A percentile compares a stretch with the other conserved stretches of the same genome.
Evolutionary conservation across 1,140 invertebrate genomes (phyloP).

Genomic region (Drosophila tani): DNA sequence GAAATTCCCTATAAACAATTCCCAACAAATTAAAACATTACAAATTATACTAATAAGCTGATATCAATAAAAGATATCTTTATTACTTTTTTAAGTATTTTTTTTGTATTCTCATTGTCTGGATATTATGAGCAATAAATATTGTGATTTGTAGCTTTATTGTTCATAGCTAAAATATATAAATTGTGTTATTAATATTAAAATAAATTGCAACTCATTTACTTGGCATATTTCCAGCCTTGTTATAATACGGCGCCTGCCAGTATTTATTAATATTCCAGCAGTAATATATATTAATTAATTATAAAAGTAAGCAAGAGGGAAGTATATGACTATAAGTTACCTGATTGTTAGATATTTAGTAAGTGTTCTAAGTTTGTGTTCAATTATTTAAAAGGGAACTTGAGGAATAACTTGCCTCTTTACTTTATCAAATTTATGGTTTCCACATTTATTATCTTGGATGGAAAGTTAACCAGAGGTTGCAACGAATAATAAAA

Average conservation of each 20-base stretch:
- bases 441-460: background rate
- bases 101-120: background rate
- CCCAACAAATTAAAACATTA: background rate
- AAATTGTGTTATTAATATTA: background rate
- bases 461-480: background rate
- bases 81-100: too few relatives aligned
- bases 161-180: background rate
- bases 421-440: too few relatives aligned
- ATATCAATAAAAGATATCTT: background rate
- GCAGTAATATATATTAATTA: conserved; percentile 28
- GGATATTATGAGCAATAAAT: background rate
- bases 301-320: conserved; percentile 2
- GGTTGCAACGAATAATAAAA: background rate
- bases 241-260: background rate
- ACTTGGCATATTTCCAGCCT: background rate
- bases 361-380: too few relatives aligned
- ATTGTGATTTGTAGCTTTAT: background rate
- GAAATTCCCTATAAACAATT: background rate
- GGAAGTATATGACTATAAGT: background rate
- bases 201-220: conserved; percentile 1
- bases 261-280: conserved; percentile 4
- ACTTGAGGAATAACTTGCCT: too few relatives aligned
- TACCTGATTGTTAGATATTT: background rate
- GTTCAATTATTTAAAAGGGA: background rate
- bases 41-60: too few relatives aligned